Evolutionary conservation across 37 sponge, comb jelly and placozoan genomes (phyloP), one percentile per base, ranked within the genome.

Genomic region (Spongia lamella): DNA sequence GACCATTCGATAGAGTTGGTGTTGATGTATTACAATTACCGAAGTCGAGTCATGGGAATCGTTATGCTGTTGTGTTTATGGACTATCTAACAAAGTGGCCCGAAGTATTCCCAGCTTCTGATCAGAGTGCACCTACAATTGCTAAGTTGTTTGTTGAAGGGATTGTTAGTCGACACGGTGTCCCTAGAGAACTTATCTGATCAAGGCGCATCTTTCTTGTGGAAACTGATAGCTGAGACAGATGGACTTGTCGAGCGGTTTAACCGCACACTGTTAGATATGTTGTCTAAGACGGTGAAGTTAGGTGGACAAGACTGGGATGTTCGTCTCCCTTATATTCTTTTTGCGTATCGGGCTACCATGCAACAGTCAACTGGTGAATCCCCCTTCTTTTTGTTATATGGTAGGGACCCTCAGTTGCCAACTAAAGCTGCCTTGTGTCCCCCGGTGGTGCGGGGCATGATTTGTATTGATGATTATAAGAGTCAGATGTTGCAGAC

Each of bases 51-150:
- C 68, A 49, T 61, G 84, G 84, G 1, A 84, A 84, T 31, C 55
- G 60, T 25, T 66, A 82, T 66, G 76, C 81, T 24, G 63, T 86
- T 36, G 87, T 86, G 26, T 79, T 86, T 31, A 67, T 79, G 40
- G 87, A 86, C 33, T 77, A 77, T 32, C 37, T 77, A 3, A 77
- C 78, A 20, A 72, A 81, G 29, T 81, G 73, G 82, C 73, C 74
- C 13, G 82, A 81, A 39, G 82, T 72, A 30, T 81, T 55, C 50
- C 39, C 82, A 38, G 30, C 64, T 17, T 56, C 57, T 26, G 74
- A 72, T 27, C 73, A 73, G 26, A 47, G 56, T 3, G 65, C 82
- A 4, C 64, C 47, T 5, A 81, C 73, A 26, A 81, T 81, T 64
- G 82, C 82, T n/a, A 63, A 50, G 47, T 56, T 81, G 24, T 31